These are phyloP conservation scores for Monopis laevigella DNA, from an alignment of 2,888 invertebrate species.

Conservation along the genomic window DNA sequence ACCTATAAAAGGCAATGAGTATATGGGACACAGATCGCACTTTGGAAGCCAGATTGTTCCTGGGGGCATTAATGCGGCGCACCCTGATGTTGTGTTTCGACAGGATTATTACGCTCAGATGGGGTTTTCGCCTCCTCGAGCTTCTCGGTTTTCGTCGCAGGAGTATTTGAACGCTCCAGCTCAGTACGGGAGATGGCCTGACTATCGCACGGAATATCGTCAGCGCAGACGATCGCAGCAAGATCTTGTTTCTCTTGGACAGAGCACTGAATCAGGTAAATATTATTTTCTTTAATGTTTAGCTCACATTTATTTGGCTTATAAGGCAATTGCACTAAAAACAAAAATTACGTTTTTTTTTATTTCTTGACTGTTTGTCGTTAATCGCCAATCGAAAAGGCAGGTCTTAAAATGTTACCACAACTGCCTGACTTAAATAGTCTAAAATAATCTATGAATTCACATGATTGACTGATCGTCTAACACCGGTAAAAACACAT, in stretches of 20 bases:
- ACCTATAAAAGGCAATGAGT: constrained; percentile 44
- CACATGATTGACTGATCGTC: no score
- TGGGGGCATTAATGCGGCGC: constrained; percentile 36
- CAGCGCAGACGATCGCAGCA: constrained; percentile 59
- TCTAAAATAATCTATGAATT: no score
- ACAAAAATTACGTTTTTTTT: no score
- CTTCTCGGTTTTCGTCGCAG: constrained; percentile 57
- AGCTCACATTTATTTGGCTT: no score
- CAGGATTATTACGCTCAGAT: constrained; percentile 52
- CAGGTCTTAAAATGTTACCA: no score
- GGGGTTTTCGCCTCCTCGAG: constrained; percentile 49
- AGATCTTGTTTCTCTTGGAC: constrained; percentile 53
- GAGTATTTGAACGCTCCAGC: constrained; percentile 57
- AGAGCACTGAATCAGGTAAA: constrained; percentile 53
- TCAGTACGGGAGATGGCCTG: constrained; percentile 52
- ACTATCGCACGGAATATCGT: constrained; percentile 50
- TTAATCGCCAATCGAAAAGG: no score
- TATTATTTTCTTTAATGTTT: background rate
- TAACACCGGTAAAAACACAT: no score
- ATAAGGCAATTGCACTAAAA: no score
- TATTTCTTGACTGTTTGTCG: no score
- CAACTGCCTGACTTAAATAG: no score
- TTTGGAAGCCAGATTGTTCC: constrained; percentile 51
- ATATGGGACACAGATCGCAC: constrained; percentile 41
- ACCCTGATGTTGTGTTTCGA: constrained; percentile 55